Base-by-base conservation (phyloP, 2,113 vertebrate species). In the Cettia cetti region DNA sequence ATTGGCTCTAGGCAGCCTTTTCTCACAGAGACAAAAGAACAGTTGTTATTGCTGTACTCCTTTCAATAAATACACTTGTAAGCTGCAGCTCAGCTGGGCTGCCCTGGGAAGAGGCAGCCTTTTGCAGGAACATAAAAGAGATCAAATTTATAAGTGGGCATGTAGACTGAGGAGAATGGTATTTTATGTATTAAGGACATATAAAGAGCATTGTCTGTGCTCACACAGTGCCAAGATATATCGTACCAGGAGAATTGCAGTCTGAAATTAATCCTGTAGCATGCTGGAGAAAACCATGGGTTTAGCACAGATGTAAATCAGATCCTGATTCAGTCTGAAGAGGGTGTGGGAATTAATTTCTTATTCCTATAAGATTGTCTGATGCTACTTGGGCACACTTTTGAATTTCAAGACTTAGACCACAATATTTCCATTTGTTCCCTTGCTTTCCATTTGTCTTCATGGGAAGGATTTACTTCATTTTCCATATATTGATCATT, bases 51-150 rank as follows among this genome's bases (percentile, higher is more conserved):
- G 49, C 30, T 92, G 40, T 90, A 40, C 89, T 96, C 80, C 86
- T 93, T 92, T 90, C 94, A 95, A 89, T 86, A 92, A 89, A 76
- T 69, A 76, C 61, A 84, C 89, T 92, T 93, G 78, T 82, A 91
- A 94, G 90, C 63, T 33, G 61, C 50, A 89, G 85, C 33, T 66
- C 63, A 49, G 31, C 13, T 26, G 45, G 37, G 44, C 27, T 37
- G 83, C 50, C 85, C 82, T 71, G 89, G 63, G 72, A 44, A 37
- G 63, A 72, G 52, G 49, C 68, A 86, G 64, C 31, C 20, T 33
- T 87, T 70, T 7, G 7, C 78, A 37, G 78, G 57, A 83, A 35
- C 85, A 47, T 76, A 77, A 45, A 86, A 85, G 68, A 90, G 26
- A 84, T 88, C 45, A 54, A 60, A 82, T 72, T 80, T 96, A 14